Evolutionary conservation across 2,113 vertebrate species (phyloP).

Genomic region (Dipodomys spectabilis): DNA sequence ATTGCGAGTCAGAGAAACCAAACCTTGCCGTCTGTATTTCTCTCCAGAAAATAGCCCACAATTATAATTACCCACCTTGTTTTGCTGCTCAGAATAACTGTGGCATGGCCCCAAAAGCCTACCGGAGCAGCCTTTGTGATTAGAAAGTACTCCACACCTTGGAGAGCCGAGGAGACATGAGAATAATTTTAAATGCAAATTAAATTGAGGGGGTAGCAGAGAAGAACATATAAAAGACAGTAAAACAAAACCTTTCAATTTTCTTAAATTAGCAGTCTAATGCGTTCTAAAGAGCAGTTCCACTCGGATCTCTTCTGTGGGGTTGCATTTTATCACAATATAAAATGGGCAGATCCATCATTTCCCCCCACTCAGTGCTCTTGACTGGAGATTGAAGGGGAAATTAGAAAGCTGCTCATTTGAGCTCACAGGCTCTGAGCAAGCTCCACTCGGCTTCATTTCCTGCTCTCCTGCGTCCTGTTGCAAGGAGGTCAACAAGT

Average conservation of each 20-base stretch:
- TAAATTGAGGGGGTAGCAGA: conserved; percentile 89
- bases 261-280: conserved; percentile 89
- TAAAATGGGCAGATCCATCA: conserved; percentile 86
- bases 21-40: conserved; percentile 77
- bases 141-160: conserved; percentile 88
- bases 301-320: conserved; percentile 83
- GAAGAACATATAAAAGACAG: conserved; percentile 89
- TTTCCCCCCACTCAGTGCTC: conserved; percentile 83
- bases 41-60: conserved; percentile 83
- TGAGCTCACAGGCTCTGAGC: conserved; percentile 79
- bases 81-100: conserved; percentile 86
- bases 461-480: conserved; percentile 70
- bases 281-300: conserved; percentile 84
- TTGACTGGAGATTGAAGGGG: conserved; percentile 86
- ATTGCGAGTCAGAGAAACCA: conserved; percentile 66
- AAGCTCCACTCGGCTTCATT: conserved; percentile 77
- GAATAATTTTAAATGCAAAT: conserved; percentile 92
- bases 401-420: conserved; percentile 87
- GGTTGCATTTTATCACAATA: conserved; percentile 86
- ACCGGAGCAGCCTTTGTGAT: conserved; percentile 83
- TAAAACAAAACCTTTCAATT: conserved; percentile 89
- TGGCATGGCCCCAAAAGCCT: conserved; percentile 81
- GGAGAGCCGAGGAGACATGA: conserved; percentile 85
- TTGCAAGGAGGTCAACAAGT: conserved; percentile 82
- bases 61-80: conserved; percentile 87